Conservation (phyloP, 92 coral and sea anemone species). For the Umimayanthus chanpuru region DNA sequence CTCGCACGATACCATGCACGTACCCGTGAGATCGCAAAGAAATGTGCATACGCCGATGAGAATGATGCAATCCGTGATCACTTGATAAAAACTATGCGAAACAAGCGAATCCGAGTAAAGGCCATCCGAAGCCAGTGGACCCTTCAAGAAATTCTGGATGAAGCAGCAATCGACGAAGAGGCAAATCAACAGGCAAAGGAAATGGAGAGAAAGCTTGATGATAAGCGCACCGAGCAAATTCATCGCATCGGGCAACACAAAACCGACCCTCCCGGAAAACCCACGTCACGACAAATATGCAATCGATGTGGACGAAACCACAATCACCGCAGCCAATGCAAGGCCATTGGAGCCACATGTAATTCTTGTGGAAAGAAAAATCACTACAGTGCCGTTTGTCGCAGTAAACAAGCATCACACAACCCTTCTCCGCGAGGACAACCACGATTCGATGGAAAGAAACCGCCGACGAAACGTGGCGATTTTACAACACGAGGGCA, state of each 20-base stretch:
- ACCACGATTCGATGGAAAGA: not conserved
- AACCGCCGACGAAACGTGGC: conserved; percentile 4
- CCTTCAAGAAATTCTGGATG: conserved; percentile 35
- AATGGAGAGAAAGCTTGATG: conserved; percentile 36
- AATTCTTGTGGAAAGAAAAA: conserved; percentile 39
- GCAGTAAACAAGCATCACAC: conserved; percentile 13
- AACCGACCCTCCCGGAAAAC: conserved; percentile 19
- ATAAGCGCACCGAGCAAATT: conserved; percentile 28
- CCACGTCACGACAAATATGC: not conserved
- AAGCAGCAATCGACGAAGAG: conserved; percentile 42
- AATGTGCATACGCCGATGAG: conserved; percentile 40
- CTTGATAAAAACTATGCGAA: conserved; percentile 44
- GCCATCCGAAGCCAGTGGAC: conserved; percentile 34
- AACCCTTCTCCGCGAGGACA: not conserved
- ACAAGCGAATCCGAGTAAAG: conserved; percentile 30
- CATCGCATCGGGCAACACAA: not conserved
- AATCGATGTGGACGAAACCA: not conserved
- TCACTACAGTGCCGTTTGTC: conserved; percentile 21
- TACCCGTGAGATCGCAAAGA: conserved; percentile 43
- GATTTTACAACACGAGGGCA: conserved; percentile 17
- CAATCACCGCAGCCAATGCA: conserved; percentile 30
- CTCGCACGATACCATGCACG: conserved; percentile 40
- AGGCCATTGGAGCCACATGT: conserved; percentile 41
- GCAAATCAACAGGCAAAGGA: conserved; percentile 33
- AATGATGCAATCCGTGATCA: conserved; percentile 48